Percentiles rank a stretch among this genome's conserved stretches.
These are phyloP conservation scores for Leptodactylus fallax DNA, from an alignment of 2,797 vertebrate genomes.

Conservation along the genomic window DNA sequence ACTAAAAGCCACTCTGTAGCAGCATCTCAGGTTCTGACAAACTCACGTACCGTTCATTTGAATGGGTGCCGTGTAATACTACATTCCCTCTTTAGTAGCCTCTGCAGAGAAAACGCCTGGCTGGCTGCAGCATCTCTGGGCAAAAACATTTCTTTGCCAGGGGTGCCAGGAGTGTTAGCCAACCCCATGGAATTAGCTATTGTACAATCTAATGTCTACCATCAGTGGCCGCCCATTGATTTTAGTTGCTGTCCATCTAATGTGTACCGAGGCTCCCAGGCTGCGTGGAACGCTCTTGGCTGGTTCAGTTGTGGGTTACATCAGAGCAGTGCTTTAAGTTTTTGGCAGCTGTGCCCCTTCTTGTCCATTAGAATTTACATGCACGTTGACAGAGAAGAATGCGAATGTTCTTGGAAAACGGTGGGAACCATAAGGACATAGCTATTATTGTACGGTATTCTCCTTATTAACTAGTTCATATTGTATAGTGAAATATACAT, in stretches of 20 bases:
- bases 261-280: background rate
- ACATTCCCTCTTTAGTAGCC: too few relatives aligned
- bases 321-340: background rate
- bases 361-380: background rate
- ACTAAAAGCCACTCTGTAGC: too few relatives aligned
- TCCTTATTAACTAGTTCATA: background rate
- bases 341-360: background rate
- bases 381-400: background rate
- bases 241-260: background rate
- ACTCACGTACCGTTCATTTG: too few relatives aligned
- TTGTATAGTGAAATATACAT: too few relatives aligned
- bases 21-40: too few relatives aligned
- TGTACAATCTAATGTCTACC: background rate
- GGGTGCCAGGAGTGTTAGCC: too few relatives aligned
- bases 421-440: background rate
- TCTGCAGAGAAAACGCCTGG: too few relatives aligned
- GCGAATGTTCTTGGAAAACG: background rate
- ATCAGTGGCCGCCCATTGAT: background rate
- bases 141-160: too few relatives aligned
- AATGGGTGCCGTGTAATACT: too few relatives aligned
- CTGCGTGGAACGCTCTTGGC: background rate
- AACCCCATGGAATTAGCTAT: background rate
- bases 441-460: background rate
- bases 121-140: too few relatives aligned
- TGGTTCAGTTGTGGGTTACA: background rate